phyloP scores from a whole-genome alignment of 2,888 invertebrate genomes.

The Dastarcus helophoroides region DNA sequence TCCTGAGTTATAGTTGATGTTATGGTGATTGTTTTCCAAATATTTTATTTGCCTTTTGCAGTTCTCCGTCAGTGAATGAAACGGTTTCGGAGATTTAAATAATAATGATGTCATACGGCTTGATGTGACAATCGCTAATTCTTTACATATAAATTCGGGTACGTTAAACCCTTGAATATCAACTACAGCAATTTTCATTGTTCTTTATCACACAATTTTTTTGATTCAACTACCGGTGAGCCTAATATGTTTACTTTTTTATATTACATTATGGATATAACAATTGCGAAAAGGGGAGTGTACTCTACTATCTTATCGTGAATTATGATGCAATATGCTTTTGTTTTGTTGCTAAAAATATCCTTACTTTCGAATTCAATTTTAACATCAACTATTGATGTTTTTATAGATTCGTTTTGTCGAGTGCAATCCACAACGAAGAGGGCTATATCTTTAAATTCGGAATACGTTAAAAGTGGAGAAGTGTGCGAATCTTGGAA shows the following conservation, averaged over 20 bases:
- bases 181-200: not conserved
- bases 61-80: no score
- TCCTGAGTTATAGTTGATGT: not conserved
- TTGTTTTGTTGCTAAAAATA: not conserved
- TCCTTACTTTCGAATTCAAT: not conserved
- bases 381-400: not conserved
- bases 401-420: not conserved
- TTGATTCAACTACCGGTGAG: no score
- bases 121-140: not conserved
- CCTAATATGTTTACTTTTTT: no score
- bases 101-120: not conserved
- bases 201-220: no score
- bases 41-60: not conserved
- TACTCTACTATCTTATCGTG: not conserved
- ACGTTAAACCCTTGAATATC: not conserved
- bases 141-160: not conserved
- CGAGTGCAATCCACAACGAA: not conserved
- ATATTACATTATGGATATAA: no score
- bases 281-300: not conserved
- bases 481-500: no score
- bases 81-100: no score
- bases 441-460: not conserved
- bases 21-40: not conserved
- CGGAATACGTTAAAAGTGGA: not conserved
- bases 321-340: not conserved